Percentiles rank a stretch among this genome's conserved stretches.
Evolutionary conservation across 2,113 vertebrate species (phyloP).

Genomic region (Anolis sagrei): DNA sequence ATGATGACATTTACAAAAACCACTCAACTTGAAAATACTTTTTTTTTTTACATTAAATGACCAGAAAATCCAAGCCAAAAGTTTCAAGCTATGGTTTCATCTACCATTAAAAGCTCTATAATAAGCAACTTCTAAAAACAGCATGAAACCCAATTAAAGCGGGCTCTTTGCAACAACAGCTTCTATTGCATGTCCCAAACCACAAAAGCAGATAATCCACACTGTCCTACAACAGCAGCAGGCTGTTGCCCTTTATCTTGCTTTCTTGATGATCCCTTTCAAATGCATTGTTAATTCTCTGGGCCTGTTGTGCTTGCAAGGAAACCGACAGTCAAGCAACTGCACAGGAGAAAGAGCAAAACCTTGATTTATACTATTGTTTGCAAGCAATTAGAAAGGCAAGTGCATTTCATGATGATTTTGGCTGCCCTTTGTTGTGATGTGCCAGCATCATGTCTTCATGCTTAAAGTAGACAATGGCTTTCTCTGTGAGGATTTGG

Average conservation of each 20-base stretch:
- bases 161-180: slow-evolving; percentile 58
- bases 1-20: slow-evolving; percentile 43
- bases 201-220: slow-evolving; percentile 61
- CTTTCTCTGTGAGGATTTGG: background rate
- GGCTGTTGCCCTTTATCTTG: slow-evolving; percentile 63
- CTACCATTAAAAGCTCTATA: slow-evolving; percentile 70
- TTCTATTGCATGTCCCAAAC: slow-evolving; percentile 72
- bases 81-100: slow-evolving; percentile 64
- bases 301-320: background rate
- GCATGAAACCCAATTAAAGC: slow-evolving; percentile 73
- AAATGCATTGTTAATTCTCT: slow-evolving; percentile 44
- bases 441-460: background rate
- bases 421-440: background rate
- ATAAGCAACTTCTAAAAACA: slow-evolving; percentile 68
- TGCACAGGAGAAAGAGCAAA: slow-evolving; percentile 17
- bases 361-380: background rate
- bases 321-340: background rate
- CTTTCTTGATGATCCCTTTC: slow-evolving; percentile 45
- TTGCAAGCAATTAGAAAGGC: slow-evolving; percentile 24
- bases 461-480: slow-evolving; percentile 1
- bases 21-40: slow-evolving; percentile 56
- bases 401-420: background rate
- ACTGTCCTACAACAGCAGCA: slow-evolving; percentile 64
- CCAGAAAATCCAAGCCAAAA: slow-evolving; percentile 60
- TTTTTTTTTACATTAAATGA: slow-evolving; percentile 70